A percentile compares a stretch with the other conserved stretches of the same genome.
Conservation (phyloP, 2,888 invertebrate genomes). For the Chalcosyrphus nemorum region DNA sequence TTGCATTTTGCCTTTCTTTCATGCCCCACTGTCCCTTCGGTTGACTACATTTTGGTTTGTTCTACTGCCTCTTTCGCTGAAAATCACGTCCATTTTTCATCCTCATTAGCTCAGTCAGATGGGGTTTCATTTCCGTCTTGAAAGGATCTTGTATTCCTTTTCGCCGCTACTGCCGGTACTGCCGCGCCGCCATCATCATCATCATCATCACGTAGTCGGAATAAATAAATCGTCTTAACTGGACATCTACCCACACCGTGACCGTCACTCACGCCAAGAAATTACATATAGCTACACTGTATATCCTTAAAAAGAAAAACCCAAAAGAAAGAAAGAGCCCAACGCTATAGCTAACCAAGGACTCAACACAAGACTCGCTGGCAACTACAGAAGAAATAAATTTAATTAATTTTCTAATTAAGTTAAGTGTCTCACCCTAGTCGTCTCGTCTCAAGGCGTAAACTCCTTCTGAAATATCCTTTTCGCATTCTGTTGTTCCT, state of each 20-base stretch:
- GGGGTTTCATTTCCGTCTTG: conserved; percentile 59
- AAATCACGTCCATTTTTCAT: conserved; percentile 68
- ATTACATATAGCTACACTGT: not conserved
- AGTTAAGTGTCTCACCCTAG: conserved; percentile 56
- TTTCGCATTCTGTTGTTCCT: conserved; percentile 18
- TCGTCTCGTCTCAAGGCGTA: not conserved
- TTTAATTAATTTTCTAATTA: conserved; percentile 71
- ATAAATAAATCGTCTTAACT: conserved; percentile 69
- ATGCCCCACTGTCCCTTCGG: conserved; percentile 1
- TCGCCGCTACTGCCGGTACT: not conserved
- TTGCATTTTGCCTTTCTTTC: not conserved
- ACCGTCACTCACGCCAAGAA: conserved; percentile 31
- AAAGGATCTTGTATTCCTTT: conserved; percentile 24
- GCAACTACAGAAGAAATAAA: conserved; percentile 65
- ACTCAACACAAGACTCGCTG: conserved; percentile 42
- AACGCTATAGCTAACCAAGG: not conserved
- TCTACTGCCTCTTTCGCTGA: not conserved
- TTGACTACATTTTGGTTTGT: conserved; percentile 13
- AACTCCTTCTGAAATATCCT: conserved; percentile 4
- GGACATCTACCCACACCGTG: conserved; percentile 21
- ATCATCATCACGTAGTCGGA: conserved; percentile 64
- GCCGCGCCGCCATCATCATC: conserved; percentile 25
- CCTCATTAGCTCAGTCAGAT: conserved; percentile 63
- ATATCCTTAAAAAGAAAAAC: not conserved
- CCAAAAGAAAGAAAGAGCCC: not conserved